Evolutionary conservation across 2,888 invertebrate genomes (phyloP), one percentile per base, ranked within the genome.

Genomic region (Zygaena filipendulae): DNA sequence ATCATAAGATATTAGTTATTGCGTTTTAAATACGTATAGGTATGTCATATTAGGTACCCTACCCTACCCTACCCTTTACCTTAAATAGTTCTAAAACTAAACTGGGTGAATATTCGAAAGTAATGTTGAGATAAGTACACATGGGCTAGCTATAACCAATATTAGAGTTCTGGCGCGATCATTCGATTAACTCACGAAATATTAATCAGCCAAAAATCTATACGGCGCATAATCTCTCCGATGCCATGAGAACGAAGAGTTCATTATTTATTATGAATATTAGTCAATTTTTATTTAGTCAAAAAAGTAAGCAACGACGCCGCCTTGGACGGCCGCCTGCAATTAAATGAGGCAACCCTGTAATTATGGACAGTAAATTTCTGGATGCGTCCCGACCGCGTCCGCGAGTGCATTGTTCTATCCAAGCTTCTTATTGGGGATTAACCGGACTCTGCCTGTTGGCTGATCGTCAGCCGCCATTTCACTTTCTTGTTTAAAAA

Each of bases 291-390:
- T 77, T 77, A 77, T 79, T 72, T 75, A 70, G 74, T 71, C 67
- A 64, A 77, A 79, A 79, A 75, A 66, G 64, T 60, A 60, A 51
- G 49, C 49, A 62, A 54, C 64, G 64, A 60, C 59, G 57, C 49
- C 58, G 59, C 61, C 63, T 46, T 61, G 61, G 52, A 53, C 52
- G 53, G 47, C 75, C 69, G 81, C 68, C 86, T 86, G 87, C 88
- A 88, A 88, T 88, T 88, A 88, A 88, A 86, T 85, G 84, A 82
- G 82, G 74, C 83, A 84, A 88, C 87, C 88, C 88, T 88, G 85
- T 87, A 88, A 88, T 88, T 88, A 88, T 85, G 87, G 87, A 82
- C 88, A 87, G 88, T 88, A 88, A 88, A 88, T 88, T 85, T 85
- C 84, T 84, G 83, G 85, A 85, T 83, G 83, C 82, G 83, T 82